Percentiles rank a stretch among this genome's conserved stretches.
These are phyloP conservation scores for Fregata magnificens DNA, from an alignment of 2,113 vertebrate species.

Conservation along the genomic window DNA sequence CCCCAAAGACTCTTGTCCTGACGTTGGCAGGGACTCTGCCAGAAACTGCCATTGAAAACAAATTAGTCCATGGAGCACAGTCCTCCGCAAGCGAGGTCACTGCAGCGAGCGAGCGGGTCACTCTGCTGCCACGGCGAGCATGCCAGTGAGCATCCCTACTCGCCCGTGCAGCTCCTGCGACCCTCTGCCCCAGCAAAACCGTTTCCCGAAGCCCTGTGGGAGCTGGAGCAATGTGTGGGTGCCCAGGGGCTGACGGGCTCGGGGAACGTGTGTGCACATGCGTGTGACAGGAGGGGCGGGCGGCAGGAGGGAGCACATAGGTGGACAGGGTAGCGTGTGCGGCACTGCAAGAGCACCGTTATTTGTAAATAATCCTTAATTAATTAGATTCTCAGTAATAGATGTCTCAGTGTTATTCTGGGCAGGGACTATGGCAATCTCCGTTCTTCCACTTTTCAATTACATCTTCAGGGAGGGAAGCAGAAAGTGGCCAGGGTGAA, in stretches of 20 bases:
- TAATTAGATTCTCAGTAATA: constrained; percentile 25
- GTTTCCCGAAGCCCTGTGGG: rapidly evolving
- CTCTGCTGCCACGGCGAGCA: neutral
- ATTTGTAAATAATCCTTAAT: constrained; percentile 68
- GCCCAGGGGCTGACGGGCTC: rapidly evolving
- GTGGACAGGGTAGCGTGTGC: rapidly evolving
- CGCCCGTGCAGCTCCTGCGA: rapidly evolving
- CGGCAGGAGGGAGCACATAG: neutral
- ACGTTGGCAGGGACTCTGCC: neutral
- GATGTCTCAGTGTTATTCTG: neutral
- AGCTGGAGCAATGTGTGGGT: rapidly evolving
- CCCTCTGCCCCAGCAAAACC: neutral
- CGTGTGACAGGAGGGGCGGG: rapidly evolving
- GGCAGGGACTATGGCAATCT: constrained; percentile 3
- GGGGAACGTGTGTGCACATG: rapidly evolving
- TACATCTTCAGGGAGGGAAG: neutral
- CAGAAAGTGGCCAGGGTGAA: constrained; percentile 72
- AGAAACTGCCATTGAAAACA: neutral
- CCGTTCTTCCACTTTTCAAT: constrained; percentile 49
- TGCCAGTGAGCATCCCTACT: neutral
- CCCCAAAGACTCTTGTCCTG: neutral
- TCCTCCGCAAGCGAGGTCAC: neutral
- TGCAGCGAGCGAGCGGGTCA: rapidly evolving
- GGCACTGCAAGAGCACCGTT: neutral
- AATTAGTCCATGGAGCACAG: rapidly evolving